A percentile compares a stretch with the other conserved stretches of the same genome.
These are phyloP conservation scores for Heliornis fulica DNA, from an alignment of 2,113 vertebrate genomes.

Conservation along the genomic window DNA sequence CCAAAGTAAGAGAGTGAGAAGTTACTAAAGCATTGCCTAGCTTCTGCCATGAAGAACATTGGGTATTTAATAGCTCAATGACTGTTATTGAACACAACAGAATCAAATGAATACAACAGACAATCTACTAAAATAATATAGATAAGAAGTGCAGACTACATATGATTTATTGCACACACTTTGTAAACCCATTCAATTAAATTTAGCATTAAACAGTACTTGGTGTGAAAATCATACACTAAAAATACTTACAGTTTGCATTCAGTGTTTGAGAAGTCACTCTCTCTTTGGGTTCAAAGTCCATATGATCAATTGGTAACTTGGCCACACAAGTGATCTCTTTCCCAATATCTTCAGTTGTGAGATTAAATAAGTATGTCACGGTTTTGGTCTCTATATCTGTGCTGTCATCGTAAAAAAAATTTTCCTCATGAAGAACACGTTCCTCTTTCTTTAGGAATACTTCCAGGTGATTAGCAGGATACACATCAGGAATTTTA, in stretches of 20 bases:
- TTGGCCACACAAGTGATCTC: slow-evolving; percentile 67
- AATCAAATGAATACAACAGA: neutral
- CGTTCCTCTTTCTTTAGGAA: slow-evolving; percentile 46
- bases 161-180: neutral
- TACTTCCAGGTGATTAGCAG: slow-evolving; percentile 55
- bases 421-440: neutral
- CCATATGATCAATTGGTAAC: slow-evolving; percentile 35
- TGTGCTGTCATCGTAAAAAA: neutral
- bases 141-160: neutral
- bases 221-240: neutral
- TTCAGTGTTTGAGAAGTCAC: slow-evolving; percentile 39
- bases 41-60: neutral
- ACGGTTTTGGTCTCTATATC: slow-evolving; percentile 56
- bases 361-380: slow-evolving; percentile 35
- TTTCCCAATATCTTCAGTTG: slow-evolving; percentile 56
- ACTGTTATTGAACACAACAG: neutral
- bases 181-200: neutral
- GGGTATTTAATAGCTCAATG: neutral
- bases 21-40: neutral
- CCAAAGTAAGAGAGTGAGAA: neutral
- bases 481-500: slow-evolving; percentile 68
- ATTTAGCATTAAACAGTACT: neutral
- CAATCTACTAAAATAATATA: neutral
- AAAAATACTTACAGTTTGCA: slow-evolving; percentile 67
- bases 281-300: slow-evolving; percentile 68